Conservation (phyloP, 2,113 vertebrate genomes). For the Alces alces region DNA sequence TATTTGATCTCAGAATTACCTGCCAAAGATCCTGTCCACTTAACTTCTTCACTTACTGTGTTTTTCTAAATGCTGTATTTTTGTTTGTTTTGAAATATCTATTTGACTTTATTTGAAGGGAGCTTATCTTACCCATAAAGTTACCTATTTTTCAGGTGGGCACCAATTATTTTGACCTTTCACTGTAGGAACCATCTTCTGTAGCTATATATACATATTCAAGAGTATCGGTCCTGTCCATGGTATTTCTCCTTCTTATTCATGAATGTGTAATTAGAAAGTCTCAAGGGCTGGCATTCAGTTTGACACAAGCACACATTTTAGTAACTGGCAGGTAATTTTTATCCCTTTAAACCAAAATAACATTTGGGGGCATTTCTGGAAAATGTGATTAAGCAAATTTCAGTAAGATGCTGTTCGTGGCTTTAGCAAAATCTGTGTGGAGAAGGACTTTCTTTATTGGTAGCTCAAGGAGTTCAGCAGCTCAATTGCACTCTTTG, state of each 20-base stretch:
- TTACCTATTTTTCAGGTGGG: neutral
- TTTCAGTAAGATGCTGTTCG: slow-evolving; percentile 45
- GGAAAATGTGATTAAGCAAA: slow-evolving; percentile 59
- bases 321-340: slow-evolving; percentile 63
- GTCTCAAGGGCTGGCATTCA: slow-evolving; percentile 14
- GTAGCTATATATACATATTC: neutral
- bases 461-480: neutral
- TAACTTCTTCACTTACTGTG: neutral
- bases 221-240: neutral
- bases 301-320: slow-evolving; percentile 55
- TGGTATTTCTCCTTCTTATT: slow-evolving; percentile 37
- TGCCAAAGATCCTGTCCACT: neutral
- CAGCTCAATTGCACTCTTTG: neutral
- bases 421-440: slow-evolving; percentile 13
- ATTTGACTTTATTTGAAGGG: neutral
- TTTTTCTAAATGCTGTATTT: slow-evolving; percentile 22
- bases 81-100: slow-evolving; percentile 30
- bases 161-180: neutral
- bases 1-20: slow-evolving; percentile 17
- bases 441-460: slow-evolving; percentile 22
- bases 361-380: slow-evolving; percentile 53
- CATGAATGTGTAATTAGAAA: slow-evolving; percentile 13
- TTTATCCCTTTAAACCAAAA: slow-evolving; percentile 61
- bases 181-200: neutral
- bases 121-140: neutral